phyloP scores from a whole-genome alignment of 2,113 vertebrate genomes.

The Pipra filicauda region DNA sequence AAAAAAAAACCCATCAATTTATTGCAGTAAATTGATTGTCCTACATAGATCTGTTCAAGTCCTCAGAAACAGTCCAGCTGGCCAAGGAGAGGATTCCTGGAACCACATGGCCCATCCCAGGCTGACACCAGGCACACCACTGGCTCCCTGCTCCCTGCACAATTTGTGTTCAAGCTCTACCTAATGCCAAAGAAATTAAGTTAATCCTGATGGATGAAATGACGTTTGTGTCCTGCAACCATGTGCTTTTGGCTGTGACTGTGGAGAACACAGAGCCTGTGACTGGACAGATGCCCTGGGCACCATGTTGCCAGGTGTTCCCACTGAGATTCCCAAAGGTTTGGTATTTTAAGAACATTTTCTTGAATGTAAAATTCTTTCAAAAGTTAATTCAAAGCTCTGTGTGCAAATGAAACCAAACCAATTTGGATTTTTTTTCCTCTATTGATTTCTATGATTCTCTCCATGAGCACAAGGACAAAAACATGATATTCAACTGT shows the following conservation, averaged over 20 bases:
- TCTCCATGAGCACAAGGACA: not conserved
- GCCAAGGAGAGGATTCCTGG: not conserved
- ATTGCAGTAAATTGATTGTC: conserved; percentile 53
- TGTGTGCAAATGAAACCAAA: not conserved
- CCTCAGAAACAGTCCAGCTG: not conserved
- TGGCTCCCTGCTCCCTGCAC: not conserved
- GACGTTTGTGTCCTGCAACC: not conserved
- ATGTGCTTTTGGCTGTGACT: not conserved
- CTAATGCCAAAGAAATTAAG: not conserved
- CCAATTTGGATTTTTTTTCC: not conserved
- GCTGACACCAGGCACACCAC: not conserved
- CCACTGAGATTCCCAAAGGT: not conserved
- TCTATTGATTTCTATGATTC: not conserved
- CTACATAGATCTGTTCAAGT: not conserved
- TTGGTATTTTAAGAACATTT: not conserved
- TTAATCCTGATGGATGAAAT: not conserved
- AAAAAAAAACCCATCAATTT: not conserved
- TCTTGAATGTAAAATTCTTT: not conserved
- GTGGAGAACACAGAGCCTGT: not conserved
- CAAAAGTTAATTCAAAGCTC: not conserved
- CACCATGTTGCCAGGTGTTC: not conserved
- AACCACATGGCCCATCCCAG: rapidly evolving
- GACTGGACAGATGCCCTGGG: not conserved
- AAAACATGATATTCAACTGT: not conserved
- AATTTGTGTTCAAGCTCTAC: not conserved